Base-by-base conservation (phyloP, 2,888 invertebrate genomes). In the Gymnosoma rotundatum region DNA sequence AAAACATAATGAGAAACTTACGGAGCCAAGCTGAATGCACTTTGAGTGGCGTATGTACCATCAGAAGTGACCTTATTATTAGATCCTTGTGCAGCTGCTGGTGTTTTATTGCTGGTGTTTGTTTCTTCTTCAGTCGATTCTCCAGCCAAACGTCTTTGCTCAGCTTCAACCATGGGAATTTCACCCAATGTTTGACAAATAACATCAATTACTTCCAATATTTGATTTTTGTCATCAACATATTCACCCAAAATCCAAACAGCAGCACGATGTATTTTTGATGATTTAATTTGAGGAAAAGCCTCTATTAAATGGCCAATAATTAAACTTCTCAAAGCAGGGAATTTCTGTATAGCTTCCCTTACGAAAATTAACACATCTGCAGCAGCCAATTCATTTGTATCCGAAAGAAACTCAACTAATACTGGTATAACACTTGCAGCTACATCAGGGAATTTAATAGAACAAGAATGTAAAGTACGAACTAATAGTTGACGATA, bases 191-290 rank as follows among this genome's bases (percentile, higher is more conserved):
- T 94, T 86, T 94, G 94, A 86, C 95, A 94, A 45, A 99, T 94
- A 86, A 95, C 95, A 64, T 94, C 94, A 90, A 98, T 95, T 4
- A 98, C 97, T 81, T 95, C 95, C 85, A 94, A 93, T 52, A 98
- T 97, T 86, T 98, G 96, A 21, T 94, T 94, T 36, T 94, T 93
- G 0, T 95, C 94, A 79, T 95, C 95, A 1, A 98, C 97, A 92
- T 98, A 99, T 92, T 99, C 99, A 7, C 99, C 99, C 81, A 99
- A 93, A 89, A 99, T 97, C 99, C 99, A 99, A 75, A 99, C 93
- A 1, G 99, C 98, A 0, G 98, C 96, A 83, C 99, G 95, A 88
- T 98, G 97, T 38, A 98, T 96, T 93, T 96, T 97, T 5, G 97
- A 96, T n/a, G 97, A 96, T 88, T 96, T 96, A 88, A 99, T 97